Base-by-base conservation (phyloP, 1,140 invertebrate genomes). In the Hesperophylax magnus region DNA sequence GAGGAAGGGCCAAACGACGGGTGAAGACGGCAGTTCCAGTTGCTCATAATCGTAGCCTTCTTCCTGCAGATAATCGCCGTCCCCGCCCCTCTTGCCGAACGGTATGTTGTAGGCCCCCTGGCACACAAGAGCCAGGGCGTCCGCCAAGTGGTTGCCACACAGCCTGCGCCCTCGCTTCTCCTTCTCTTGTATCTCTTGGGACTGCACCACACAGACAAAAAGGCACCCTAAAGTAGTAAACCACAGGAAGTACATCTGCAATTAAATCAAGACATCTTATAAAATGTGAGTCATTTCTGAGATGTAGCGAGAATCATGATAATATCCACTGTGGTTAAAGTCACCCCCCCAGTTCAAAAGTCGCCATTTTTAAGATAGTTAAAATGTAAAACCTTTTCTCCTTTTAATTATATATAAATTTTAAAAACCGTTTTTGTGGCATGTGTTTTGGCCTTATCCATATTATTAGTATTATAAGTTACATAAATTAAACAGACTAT, bases 171-270 rank as follows among this genome's bases (percentile, higher is more conserved):
- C 6, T 1, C 7, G n/a, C 18, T 52, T 18, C 67, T 52, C 7
- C 20, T 47, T 47, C 39, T 39, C 34, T 9, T 31, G 27, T 6
- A 14, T 1, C 34, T 71, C 34, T 22, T 78, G 81, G 31, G 58
- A 47, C 7, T 54, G 47, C 6, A 61, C 52, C n/a, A 60, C 34
- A 7, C 17, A 34, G 15, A 27, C 77, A 18, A 60, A 74, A 5
- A 82, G n/a, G 18, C 54, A 82, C 15, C 79, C n/a, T 6, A 82
- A 67, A 15, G 76, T 77, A n/a, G 77, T n/a, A 22, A 82, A 39
- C 77, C 77, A 82, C 54, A 82, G 8, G 34, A 82, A 65, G 18
- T 82, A 79, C 81, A 82, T 79, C 81, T 82, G 81, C 2, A 79
- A 61, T 9, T 17, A 71, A 8, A 61, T 47, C 3, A 34, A 34